Percentiles rank a stretch among this genome's conserved stretches.
These are phyloP conservation scores for Tachina lurida DNA, from an alignment of 2,888 invertebrate genomes.

Conservation along the genomic window DNA sequence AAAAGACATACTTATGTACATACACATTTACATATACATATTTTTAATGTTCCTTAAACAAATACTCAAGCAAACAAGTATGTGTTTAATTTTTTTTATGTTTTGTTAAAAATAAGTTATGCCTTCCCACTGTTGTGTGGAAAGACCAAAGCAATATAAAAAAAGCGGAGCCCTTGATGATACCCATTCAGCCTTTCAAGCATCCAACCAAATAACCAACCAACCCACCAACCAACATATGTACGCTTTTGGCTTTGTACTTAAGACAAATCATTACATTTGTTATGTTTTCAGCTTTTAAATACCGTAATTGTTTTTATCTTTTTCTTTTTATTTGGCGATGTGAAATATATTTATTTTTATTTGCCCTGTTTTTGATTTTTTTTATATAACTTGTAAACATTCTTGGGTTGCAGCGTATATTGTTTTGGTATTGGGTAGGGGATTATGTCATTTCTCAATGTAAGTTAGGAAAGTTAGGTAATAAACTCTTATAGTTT, in stretches of 20 bases:
- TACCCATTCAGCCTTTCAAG: neutral
- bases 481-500: neutral
- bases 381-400: slow-evolving; percentile 51
- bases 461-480: neutral
- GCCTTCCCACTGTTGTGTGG: neutral
- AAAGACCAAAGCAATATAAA: neutral
- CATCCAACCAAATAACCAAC: slow-evolving; percentile 4
- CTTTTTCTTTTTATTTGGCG: slow-evolving; percentile 1
- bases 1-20: slow-evolving; percentile 40
- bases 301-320: slow-evolving; percentile 70
- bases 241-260: slow-evolving; percentile 56
- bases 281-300: slow-evolving; percentile 70
- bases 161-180: neutral
- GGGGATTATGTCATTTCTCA: neutral
- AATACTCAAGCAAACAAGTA: neutral
- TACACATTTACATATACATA: slow-evolving; percentile 56
- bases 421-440: slow-evolving; percentile 20
- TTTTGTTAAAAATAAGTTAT: slow-evolving; percentile 10
- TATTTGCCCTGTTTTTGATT: slow-evolving; percentile 33
- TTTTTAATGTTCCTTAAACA: slow-evolving; percentile 53
- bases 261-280: slow-evolving; percentile 71
- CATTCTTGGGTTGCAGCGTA: slow-evolving; percentile 43
- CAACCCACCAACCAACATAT: slow-evolving; percentile 29
- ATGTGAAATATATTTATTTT: slow-evolving; percentile 7
- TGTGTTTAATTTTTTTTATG: neutral